Evolutionary conservation across 2,113 vertebrate species (phyloP).

Genomic region (Leptocoma aspasia): DNA sequence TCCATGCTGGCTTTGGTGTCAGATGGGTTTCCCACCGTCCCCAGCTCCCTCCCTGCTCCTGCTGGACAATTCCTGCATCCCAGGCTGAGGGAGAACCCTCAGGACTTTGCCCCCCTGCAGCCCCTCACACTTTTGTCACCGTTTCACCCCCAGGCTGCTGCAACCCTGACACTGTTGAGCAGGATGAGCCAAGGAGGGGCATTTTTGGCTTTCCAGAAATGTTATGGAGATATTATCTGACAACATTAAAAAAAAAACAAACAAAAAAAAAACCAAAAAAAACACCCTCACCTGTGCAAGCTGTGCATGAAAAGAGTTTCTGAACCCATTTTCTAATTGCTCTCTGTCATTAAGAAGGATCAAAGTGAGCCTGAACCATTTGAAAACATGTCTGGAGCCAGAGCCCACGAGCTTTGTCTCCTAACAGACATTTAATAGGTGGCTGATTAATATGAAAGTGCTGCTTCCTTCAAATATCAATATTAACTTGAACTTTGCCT

Average conservation of each 20-base stretch:
- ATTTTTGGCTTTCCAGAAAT: neutral
- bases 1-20: fast-evolving
- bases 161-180: neutral
- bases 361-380: constrained; percentile 37
- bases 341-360: constrained; percentile 28
- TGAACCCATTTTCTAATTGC: constrained; percentile 38
- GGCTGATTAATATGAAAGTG: constrained; percentile 55
- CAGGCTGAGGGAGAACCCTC: neutral
- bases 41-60: neutral
- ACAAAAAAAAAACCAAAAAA: no score
- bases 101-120: neutral
- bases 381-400: constrained; percentile 42
- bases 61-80: neutral
- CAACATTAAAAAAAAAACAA: neutral
- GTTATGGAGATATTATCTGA: neutral
- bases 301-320: neutral
- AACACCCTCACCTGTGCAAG: fast-evolving
- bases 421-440: constrained; percentile 45
- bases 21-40: neutral
- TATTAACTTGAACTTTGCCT: constrained; percentile 63
- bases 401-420: constrained; percentile 31
- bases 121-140: neutral
- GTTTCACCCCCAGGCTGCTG: neutral
- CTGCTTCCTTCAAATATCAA: constrained; percentile 54
- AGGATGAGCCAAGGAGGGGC: neutral